Conservation (phyloP, 2,113 vertebrate species). For the Lasiurus cinereus region DNA sequence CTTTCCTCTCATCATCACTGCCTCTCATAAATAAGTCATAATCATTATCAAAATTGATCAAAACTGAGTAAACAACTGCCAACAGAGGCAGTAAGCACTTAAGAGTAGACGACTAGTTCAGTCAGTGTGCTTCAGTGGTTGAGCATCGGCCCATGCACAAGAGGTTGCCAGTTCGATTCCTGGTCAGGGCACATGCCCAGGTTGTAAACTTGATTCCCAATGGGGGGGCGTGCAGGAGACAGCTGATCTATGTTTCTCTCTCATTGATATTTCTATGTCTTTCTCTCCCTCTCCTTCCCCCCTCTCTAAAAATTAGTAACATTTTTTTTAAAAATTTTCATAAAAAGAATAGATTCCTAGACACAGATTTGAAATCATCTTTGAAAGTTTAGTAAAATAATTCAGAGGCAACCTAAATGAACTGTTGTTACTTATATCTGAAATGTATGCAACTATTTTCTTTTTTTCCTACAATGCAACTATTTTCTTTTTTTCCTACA, state of each 20-base stretch:
- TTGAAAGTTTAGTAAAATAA: constrained; percentile 36
- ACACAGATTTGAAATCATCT: not conserved
- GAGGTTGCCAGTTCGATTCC: too few relatives aligned
- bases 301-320: too few relatives aligned
- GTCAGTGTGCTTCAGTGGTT: too few relatives aligned
- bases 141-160: too few relatives aligned
- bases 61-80: not conserved
- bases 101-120: not conserved
- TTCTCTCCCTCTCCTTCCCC: too few relatives aligned
- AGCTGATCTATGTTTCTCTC: too few relatives aligned
- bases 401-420: constrained; percentile 57
- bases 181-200: too few relatives aligned
- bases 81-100: not conserved
- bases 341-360: not conserved
- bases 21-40: not conserved
- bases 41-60: constrained; percentile 32
- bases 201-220: too few relatives aligned
- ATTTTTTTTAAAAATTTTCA: too few relatives aligned
- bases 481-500: not conserved
- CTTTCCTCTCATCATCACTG: not conserved
- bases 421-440: not conserved
- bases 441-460: constrained; percentile 3
- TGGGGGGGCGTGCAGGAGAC: too few relatives aligned
- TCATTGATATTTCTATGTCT: too few relatives aligned
- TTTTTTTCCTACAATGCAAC: not conserved